These are phyloP conservation scores for Cataglyphis livida DNA, from an alignment of 2,888 invertebrate genomes.

Conservation along the genomic window DNA sequence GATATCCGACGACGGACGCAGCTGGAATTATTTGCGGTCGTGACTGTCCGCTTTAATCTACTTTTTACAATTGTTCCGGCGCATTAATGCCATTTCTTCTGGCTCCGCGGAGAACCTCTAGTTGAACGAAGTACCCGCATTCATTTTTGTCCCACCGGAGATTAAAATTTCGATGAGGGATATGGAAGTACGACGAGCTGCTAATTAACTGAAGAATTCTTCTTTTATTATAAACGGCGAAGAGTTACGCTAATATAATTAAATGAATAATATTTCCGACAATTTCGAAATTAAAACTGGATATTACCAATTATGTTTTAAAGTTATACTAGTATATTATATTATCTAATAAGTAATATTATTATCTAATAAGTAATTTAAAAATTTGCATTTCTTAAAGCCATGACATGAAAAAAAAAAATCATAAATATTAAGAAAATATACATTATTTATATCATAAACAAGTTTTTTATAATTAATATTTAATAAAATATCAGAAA, in stretches of 20 bases:
- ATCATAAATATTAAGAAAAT: not conserved
- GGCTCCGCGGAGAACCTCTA: conserved; percentile 25
- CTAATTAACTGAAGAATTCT: conserved; percentile 53
- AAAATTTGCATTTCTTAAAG: not conserved
- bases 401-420: not conserved
- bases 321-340: not conserved
- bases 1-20: conserved; percentile 50
- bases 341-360: not conserved
- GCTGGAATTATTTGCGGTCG: conserved; percentile 55
- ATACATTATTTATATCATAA: not conserved
- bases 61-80: conserved; percentile 57
- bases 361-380: not conserved
- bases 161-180: conserved; percentile 55
- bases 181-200: conserved; percentile 34
- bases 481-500: not conserved
- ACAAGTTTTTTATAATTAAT: not conserved
- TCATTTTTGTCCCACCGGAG: conserved; percentile 54
- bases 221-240: conserved; percentile 41
- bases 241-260: conserved; percentile 37
- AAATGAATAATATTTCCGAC: conserved; percentile 32
- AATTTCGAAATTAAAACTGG: conserved; percentile 22
- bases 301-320: conserved; percentile 4
- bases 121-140: conserved; percentile 19
- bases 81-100: conserved; percentile 55
- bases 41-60: conserved; percentile 52